These are phyloP conservation scores for Tiliqua scincoides DNA, from an alignment of 2,113 vertebrate species.

Conservation along the genomic window DNA sequence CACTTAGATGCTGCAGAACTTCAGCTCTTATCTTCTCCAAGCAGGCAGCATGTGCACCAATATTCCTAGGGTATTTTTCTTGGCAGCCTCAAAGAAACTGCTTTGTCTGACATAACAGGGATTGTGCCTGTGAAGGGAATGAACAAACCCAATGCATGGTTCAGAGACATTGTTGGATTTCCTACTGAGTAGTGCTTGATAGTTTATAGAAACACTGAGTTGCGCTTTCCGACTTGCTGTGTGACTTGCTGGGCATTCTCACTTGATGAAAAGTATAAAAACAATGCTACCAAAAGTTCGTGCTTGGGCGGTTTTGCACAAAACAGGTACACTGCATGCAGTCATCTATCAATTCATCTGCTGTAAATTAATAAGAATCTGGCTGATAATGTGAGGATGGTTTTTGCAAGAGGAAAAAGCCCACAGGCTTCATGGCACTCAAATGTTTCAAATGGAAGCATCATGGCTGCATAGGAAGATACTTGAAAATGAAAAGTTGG, in stretches of 20 bases:
- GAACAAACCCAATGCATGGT: neutral
- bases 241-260: neutral
- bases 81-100: neutral
- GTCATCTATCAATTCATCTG: neutral
- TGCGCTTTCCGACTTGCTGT: neutral
- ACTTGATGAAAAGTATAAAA: neutral
- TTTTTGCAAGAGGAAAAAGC: neutral
- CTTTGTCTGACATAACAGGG: neutral
- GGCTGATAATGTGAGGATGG: neutral
- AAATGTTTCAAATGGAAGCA: neutral
- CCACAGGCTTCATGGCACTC: neutral
- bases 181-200: neutral
- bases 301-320: neutral
- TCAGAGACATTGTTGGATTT: neutral
- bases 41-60: neutral
- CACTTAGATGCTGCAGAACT: neutral
- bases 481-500: neutral
- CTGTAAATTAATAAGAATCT: neutral
- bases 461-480: neutral
- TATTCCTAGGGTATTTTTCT: rapidly evolving
- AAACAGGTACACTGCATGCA: neutral
- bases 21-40: neutral
- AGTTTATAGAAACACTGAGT: neutral
- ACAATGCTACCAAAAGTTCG: neutral
- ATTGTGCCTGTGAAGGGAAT: neutral